phyloP scores from a whole-genome alignment of 1,140 invertebrate genomes.

The Tetragnatha versicolor region DNA sequence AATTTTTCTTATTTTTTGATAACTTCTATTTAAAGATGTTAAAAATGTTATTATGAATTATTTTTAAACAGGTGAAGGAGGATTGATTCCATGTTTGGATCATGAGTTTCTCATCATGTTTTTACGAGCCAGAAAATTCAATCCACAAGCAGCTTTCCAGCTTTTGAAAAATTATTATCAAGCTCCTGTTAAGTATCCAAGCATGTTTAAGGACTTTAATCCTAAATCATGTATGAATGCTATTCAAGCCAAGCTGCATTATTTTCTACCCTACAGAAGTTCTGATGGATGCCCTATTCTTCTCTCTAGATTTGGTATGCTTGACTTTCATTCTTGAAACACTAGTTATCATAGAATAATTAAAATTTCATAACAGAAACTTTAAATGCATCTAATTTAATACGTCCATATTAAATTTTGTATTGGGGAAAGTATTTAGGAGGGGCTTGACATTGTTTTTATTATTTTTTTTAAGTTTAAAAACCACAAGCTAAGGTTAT shows the following conservation, averaged over 20 bases:
- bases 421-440: too few relatives aligned
- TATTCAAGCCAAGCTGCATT: constrained; percentile 25
- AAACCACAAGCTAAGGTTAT: too few relatives aligned
- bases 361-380: too few relatives aligned
- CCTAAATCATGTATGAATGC: constrained; percentile 29
- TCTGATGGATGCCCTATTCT: constrained; percentile 34
- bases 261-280: constrained; percentile 42
- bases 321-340: too few relatives aligned
- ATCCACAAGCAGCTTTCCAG: constrained; percentile 77
- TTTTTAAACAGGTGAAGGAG: constrained; percentile 32
- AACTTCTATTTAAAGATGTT: neutral
- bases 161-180: constrained; percentile 80
- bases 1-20: neutral
- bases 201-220: constrained; percentile 49
- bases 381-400: too few relatives aligned
- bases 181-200: constrained; percentile 75
- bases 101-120: constrained; percentile 82
- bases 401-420: too few relatives aligned
- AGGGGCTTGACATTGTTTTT: too few relatives aligned
- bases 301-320: constrained; percentile 42
- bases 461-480: too few relatives aligned
- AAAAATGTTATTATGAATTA: neutral
- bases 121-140: constrained; percentile 81
- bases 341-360: too few relatives aligned
- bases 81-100: constrained; percentile 65